Percentiles rank a stretch among this genome's conserved stretches.
phyloP scores from a whole-genome alignment of 1,140 invertebrate genomes.

The Magallana ariakensis region DNA sequence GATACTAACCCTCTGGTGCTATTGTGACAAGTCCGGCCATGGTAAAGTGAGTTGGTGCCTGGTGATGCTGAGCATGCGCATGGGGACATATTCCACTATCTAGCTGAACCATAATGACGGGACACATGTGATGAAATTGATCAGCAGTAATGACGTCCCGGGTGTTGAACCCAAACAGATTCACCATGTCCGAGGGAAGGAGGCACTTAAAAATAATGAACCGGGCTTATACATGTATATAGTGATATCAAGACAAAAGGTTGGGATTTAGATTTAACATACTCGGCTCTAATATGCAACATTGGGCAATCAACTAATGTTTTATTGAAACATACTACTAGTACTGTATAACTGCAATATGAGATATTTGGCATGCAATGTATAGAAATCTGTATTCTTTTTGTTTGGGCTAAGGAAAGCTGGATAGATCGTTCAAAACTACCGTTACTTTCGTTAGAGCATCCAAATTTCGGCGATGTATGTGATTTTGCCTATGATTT shows the following conservation, averaged over 20 bases:
- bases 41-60: not conserved
- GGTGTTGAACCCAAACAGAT: not conserved
- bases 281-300: no score
- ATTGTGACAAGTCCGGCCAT: not conserved
- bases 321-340: no score
- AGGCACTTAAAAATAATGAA: not conserved
- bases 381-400: no score
- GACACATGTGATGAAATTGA: conserved; percentile 31
- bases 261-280: no score
- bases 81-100: conserved; percentile 17
- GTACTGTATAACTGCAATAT: no score
- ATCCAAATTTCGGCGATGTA: not conserved
- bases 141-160: conserved; percentile 16
- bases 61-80: not conserved
- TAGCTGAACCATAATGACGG: not conserved
- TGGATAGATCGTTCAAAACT: no score
- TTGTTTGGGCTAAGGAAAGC: no score
- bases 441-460: no score
- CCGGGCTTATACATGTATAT: not conserved
- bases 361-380: no score
- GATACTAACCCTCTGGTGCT: conserved; percentile 1
- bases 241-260: not conserved
- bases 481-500: not conserved
- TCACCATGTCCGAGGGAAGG: not conserved
- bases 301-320: no score